Percentiles rank a stretch among this genome's conserved stretches.
These are phyloP conservation scores for Rhaphigaster nebulosa DNA, from an alignment of 2,888 invertebrate genomes.

Conservation along the genomic window DNA sequence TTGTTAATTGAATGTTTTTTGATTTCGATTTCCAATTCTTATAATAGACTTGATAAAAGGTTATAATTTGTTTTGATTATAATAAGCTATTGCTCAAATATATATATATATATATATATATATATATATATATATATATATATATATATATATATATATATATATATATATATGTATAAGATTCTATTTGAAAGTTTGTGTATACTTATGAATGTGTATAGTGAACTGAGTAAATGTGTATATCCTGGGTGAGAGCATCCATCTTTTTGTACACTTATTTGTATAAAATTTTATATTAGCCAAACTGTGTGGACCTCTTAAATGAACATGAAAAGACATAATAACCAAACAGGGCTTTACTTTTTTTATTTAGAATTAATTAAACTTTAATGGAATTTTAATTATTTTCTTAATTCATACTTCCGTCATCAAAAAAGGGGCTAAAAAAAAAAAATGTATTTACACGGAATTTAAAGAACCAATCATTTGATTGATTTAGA, in stretches of 20 bases:
- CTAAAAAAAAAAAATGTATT: background rate
- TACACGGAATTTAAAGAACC: background rate
- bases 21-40: background rate
- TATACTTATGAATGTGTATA: background rate
- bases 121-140: conserved; percentile 7
- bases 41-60: background rate
- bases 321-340: conserved; percentile 18
- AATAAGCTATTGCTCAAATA: conserved; percentile 29
- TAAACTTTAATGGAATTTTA: background rate
- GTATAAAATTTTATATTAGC: background rate
- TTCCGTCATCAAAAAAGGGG: background rate
- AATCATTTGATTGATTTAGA: background rate
- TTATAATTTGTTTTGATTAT: background rate
- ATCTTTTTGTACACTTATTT: background rate
- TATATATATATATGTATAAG: background rate
- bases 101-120: background rate
- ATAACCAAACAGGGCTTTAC: conserved; percentile 22
- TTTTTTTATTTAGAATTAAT: conserved; percentile 18
- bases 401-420: background rate
- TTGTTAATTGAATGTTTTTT: background rate
- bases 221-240: conserved; percentile 3
- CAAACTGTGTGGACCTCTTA: conserved; percentile 25
- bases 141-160: conserved; percentile 9
- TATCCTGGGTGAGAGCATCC: background rate
- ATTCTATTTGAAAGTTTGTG: background rate